Conservation (phyloP, 2,113 vertebrate genomes). For the Anser brachyrhynchus region DNA sequence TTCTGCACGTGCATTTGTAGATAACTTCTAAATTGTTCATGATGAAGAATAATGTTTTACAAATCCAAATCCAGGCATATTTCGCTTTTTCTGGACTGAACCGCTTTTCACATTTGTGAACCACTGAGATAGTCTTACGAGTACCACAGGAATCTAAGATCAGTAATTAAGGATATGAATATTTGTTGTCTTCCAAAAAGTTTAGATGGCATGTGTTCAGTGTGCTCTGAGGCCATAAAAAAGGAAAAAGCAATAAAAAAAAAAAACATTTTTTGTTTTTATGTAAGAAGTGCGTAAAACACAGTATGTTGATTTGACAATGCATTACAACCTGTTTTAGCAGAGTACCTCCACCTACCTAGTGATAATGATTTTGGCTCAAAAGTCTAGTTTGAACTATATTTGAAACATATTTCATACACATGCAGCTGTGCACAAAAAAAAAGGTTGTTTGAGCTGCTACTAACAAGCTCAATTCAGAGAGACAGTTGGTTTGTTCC, state of each 20-base stretch:
- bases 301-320: too few species aligned
- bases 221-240: neutral
- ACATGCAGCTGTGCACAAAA: neutral
- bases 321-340: neutral
- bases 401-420: neutral
- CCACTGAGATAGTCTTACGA: neutral
- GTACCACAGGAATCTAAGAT: accelerated
- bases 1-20: neutral
- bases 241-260: neutral
- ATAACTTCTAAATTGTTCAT: neutral
- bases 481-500: neutral
- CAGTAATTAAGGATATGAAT: neutral
- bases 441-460: neutral
- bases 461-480: neutral
- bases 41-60: neutral
- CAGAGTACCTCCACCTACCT: neutral
- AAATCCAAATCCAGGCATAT: neutral
- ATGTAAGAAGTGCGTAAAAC: neutral
- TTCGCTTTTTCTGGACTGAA: neutral
- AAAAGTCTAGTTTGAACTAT: neutral
- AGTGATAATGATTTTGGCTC: neutral
- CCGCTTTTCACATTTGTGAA: neutral
- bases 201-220: neutral
- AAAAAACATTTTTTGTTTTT: neutral
- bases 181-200: neutral